These are phyloP conservation scores for Dolichoris vasculosae DNA, from an alignment of 1,140 invertebrate species.

Conservation along the genomic window DNA sequence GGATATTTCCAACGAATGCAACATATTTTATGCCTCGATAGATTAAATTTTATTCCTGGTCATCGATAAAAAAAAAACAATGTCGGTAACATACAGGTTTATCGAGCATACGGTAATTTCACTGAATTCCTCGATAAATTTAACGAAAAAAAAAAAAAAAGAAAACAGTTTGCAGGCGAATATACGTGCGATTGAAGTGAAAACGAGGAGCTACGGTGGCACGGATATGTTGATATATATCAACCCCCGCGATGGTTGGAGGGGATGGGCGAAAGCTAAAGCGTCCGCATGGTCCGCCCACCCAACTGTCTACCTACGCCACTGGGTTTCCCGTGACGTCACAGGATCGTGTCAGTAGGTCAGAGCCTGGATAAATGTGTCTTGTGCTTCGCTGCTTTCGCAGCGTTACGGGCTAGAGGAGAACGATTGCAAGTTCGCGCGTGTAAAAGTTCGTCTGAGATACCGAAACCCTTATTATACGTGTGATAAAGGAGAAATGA, in stretches of 20 bases:
- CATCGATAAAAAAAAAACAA: not conserved
- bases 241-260: conserved; percentile 4
- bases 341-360: conserved; percentile 55
- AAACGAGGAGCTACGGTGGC: not conserved
- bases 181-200: not conserved
- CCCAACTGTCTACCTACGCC: conserved; percentile 16
- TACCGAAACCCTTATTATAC: not conserved
- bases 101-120: not conserved
- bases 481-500: not conserved
- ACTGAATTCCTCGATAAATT: not conserved
- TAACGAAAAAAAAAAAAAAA: not conserved
- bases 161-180: no score
- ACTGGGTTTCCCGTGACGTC: conserved; percentile 50
- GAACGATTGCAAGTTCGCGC: not conserved
- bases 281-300: not conserved
- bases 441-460: not conserved
- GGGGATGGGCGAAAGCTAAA: not conserved
- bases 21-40: not conserved
- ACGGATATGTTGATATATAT: not conserved
- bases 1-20: no score
- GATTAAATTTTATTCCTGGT: not conserved
- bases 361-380: conserved; percentile 38
- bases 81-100: not conserved
- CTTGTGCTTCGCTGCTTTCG: not conserved
- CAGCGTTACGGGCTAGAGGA: not conserved